These are phyloP conservation scores for Galago senegalensis DNA, from an alignment of 2,797 vertebrate genomes.

Conservation along the genomic window DNA sequence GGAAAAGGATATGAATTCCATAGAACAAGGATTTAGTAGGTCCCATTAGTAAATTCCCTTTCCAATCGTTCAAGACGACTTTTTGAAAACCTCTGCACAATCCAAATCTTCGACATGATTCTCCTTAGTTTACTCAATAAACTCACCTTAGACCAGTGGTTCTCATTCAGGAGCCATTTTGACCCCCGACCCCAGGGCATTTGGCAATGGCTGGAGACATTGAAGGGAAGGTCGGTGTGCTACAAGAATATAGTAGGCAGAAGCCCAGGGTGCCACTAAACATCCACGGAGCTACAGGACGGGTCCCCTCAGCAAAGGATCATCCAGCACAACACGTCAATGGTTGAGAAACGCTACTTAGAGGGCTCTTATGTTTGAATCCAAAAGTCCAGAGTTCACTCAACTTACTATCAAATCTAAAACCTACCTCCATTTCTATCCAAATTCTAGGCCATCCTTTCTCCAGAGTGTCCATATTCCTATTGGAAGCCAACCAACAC, in stretches of 20 bases:
- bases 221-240: no score
- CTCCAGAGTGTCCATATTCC: not conserved
- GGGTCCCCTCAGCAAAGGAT: not conserved
- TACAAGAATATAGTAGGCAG: not conserved
- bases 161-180: not conserved
- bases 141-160: not conserved
- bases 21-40: not conserved
- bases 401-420: not conserved
- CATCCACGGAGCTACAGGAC: not conserved
- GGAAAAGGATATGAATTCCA: conserved; percentile 25
- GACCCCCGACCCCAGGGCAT: not conserved
- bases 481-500: not conserved
- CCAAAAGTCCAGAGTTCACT: not conserved
- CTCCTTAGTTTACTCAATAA: not conserved
- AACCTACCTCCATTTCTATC: not conserved
- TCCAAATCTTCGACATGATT: not conserved
- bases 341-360: not conserved
- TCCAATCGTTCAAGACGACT: not conserved
- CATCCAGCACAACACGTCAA: not conserved
- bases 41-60: not conserved
- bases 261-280: not conserved
- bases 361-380: conserved; percentile 1
- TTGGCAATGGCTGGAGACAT: not conserved
- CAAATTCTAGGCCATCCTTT: not conserved
- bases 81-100: not conserved